Evolutionary conservation across 2,113 vertebrate genomes (phyloP).

Genomic region (Cebidichthys violaceus): DNA sequence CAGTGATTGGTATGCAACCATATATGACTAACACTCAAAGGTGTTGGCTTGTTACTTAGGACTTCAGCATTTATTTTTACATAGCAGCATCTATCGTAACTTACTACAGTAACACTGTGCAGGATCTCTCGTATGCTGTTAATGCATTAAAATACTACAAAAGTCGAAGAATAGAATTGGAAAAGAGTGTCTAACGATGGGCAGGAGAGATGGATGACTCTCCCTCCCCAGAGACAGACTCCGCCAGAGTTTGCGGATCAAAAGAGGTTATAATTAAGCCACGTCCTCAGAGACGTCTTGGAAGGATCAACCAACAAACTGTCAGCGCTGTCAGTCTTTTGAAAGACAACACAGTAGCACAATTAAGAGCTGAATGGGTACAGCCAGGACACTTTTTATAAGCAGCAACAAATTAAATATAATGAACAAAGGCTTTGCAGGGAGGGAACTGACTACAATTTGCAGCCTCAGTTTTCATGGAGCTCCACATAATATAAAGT

Average conservation of each 20-base stretch:
- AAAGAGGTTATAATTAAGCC: constrained; percentile 71
- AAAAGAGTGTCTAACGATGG: constrained; percentile 18
- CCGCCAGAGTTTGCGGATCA: constrained; percentile 61
- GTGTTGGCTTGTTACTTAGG: background rate
- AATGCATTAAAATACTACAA: constrained; percentile 23
- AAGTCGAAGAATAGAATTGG: background rate
- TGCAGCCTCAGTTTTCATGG: background rate
- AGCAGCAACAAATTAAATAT: constrained; percentile 19
- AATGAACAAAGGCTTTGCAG: background rate
- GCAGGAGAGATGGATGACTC: constrained; percentile 42
- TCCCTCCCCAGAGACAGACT: constrained; percentile 43
- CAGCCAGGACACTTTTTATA: background rate
- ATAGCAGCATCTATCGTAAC: background rate
- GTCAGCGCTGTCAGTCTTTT: constrained; percentile 57
- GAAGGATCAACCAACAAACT: constrained; percentile 59
- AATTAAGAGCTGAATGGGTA: constrained; percentile 28
- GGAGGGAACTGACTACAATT: background rate
- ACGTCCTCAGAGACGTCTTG: constrained; percentile 48
- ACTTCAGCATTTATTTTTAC: background rate
- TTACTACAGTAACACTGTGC: background rate
- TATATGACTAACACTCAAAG: too few species aligned
- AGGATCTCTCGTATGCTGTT: background rate
- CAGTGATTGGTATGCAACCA: too few species aligned
- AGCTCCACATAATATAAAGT: background rate
- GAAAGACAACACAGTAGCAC: constrained; percentile 40